Evolutionary conservation across 2,888 invertebrate genomes (phyloP), one percentile per base, ranked within the genome.

Genomic region (Sialis lutaria): DNA sequence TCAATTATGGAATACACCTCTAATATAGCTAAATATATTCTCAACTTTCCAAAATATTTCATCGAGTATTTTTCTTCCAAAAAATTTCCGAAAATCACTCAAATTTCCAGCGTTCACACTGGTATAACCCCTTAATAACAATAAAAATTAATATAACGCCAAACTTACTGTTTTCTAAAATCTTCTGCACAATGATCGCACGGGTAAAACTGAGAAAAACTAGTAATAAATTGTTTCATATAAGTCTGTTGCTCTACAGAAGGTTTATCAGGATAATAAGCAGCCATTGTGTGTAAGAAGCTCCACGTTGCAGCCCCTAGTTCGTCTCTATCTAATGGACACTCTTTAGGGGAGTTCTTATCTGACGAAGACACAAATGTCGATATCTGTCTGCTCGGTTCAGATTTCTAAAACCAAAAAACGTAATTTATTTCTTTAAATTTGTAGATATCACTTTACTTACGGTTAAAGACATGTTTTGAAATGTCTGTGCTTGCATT

Each of bases 271-370:
- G 97, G 93, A 67, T 82, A 98, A 62, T 91, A 88, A 0, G 93
- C 89, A 4, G 92, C 93, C 80, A 97, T 92, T 0, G 97, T 89
- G 61, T 98, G 98, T 3, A 98, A 71, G 54, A 97, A 78, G 6
- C 86, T 80, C 98, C 98, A 98, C 3, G 96, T 86, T 45, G 77
- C 75, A 5, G 75, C 73, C 30, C 88, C 88, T 40, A 88, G 63
- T 51, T 80, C 78, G 50, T 82, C 78, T 59, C 79, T 86, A 58
- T 86, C 85, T 48, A 87, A 58, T 0, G 88, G 88, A 60, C 88
- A 88, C 55, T 84, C 78, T 9, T 52, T 13, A 6, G 22, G 30
- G 13, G 9, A 30, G n/a, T 31, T 37, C 7, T 37, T 37, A 10
- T 37, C 12, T 37, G 5, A 12, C 7, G 10, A n/a, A 7, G 37